Evolutionary conservation across 2,113 vertebrate species (phyloP), one percentile per base, ranked within the genome.

Genomic region (Mesoclemmys tuberculata): DNA sequence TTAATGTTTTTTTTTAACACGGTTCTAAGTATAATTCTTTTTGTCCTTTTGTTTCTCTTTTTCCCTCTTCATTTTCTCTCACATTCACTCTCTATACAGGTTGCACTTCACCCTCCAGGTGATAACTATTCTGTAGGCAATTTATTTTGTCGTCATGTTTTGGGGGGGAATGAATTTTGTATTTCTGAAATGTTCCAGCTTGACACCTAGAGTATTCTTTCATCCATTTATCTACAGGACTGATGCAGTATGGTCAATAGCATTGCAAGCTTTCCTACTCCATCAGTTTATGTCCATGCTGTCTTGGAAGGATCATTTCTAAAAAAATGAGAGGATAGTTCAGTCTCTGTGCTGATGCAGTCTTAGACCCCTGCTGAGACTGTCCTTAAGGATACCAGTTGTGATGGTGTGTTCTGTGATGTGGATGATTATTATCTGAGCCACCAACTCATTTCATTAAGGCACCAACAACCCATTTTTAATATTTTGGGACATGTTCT

Each of bases 361-460:
- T 46, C 81, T 41, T 35, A 64, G 46, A n/a, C 31, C 38, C 61
- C 54, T 41, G 5, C 19, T 27, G 41, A 80, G 61, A 55, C 9
- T 49, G 11, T 58, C 10, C 14, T 8, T 4, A 90, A 14, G 3
- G 3, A 27, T 81, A 10, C 24, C 1, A 26, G 6, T 6, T 0
- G 1, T 13, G 38, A 1, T 80, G 12, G 49, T 44, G 44, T 80
- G 22, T n/a, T 49, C 38, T 61, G 18, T 61, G 9, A 51, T 64
- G 29, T 80, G 19, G n/a, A 71, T 21, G 1, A 2, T 35, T 52
- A 9, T 89, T 84, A 31, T 0, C 2, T 9, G 5, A 4, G 46
- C 6, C 46, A 29, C 5, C 38, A 80, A 41, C 0, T 0, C 11
- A 0, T 82, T 90, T 41, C 5, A 1, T 49, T 38, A 31, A 49